Base-by-base conservation (phyloP, 1,140 invertebrate genomes). In the Bombus turneri region DNA sequence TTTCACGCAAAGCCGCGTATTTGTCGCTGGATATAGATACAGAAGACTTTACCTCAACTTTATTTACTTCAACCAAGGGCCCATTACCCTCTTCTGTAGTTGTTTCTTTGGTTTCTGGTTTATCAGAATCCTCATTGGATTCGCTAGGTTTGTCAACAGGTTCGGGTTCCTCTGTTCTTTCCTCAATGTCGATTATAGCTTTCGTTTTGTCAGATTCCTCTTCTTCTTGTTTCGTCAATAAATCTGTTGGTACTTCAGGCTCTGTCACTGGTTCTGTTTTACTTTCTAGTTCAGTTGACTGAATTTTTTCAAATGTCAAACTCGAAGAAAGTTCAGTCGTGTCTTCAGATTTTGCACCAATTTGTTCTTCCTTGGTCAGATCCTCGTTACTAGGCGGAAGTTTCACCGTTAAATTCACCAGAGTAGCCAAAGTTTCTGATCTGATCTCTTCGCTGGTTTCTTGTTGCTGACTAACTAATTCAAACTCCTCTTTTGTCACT, bases 1-100 rank as follows among this genome's bases (percentile, higher is more conserved):
- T 95, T 66, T 95, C 94, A 1, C 94, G 86, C 22, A 95, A 79
- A 0, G 94, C 94, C 10, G 94, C 94, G 83, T 95, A 95, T 75
- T 91, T 92, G 87, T 95, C 94, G 81, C 91, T 95, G 3, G 93
- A 92, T 22, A 91, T 91, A 0, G 92, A 93, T 25, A 88, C 85
- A 6, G 94, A 93, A 31, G 90, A 79, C 78, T 94, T 94, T 15
- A 92, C 91, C n/a, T 94, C 93, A 0, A 82, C 86, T 31, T 91
- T 94, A 31, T 94, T 92, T 0, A 79, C 8, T 0, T 62, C 59
- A 22, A 83, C 77, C 1, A 83, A 66, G 28, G 87, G 82, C 13
- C 88, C 92, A 41, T 82, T 88, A 15, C 80, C 90, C 31, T 93
- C 93, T 28, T 93, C 92, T 13, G 79, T 71, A 28, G 79, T 80